These are phyloP conservation scores for Gambusia holbrooki DNA, from an alignment of 2,113 vertebrate genomes.

Conservation along the genomic window DNA sequence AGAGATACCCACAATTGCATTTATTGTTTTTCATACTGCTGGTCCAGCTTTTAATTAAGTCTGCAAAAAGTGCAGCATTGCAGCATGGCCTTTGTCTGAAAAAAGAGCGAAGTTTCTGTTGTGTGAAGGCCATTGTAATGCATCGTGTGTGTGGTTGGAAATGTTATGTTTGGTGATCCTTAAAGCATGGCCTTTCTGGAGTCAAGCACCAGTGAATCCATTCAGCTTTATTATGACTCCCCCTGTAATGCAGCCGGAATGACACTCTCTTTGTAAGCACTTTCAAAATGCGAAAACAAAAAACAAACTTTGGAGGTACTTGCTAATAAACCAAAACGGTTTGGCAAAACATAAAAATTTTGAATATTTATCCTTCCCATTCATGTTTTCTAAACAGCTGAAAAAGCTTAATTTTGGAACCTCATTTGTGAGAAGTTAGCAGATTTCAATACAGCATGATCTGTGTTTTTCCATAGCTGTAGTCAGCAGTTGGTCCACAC, in stretches of 20 bases:
- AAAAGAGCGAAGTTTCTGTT: slow-evolving; percentile 1
- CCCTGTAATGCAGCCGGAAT: slow-evolving; percentile 28
- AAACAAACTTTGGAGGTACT: slow-evolving; percentile 36
- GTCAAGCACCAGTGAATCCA: slow-evolving; percentile 52
- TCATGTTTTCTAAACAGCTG: slow-evolving; percentile 1
- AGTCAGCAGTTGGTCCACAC: neutral
- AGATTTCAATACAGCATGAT: slow-evolving; percentile 27
- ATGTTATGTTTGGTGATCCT: slow-evolving; percentile 64
- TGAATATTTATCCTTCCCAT: neutral
- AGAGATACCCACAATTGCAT: neutral
- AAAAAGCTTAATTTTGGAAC: slow-evolving; percentile 15
- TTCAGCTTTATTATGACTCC: slow-evolving; percentile 33
- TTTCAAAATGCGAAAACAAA: slow-evolving; percentile 35
- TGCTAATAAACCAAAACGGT: slow-evolving; percentile 22
- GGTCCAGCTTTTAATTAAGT: slow-evolving; percentile 7
- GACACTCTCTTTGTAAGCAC: slow-evolving; percentile 23
- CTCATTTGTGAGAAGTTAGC: neutral
- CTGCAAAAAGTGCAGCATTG: neutral
- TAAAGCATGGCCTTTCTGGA: slow-evolving; percentile 68
- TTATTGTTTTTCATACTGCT: neutral
- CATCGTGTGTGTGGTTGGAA: slow-evolving; percentile 43
- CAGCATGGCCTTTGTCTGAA: neutral
- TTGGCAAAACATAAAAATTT: neutral
- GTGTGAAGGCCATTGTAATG: slow-evolving; percentile 37
- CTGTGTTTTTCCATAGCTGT: neutral